Percentiles rank a stretch among this genome's conserved stretches.
These are phyloP conservation scores for Drosophila anomelani DNA, from an alignment of 2,888 invertebrate species.

Conservation along the genomic window DNA sequence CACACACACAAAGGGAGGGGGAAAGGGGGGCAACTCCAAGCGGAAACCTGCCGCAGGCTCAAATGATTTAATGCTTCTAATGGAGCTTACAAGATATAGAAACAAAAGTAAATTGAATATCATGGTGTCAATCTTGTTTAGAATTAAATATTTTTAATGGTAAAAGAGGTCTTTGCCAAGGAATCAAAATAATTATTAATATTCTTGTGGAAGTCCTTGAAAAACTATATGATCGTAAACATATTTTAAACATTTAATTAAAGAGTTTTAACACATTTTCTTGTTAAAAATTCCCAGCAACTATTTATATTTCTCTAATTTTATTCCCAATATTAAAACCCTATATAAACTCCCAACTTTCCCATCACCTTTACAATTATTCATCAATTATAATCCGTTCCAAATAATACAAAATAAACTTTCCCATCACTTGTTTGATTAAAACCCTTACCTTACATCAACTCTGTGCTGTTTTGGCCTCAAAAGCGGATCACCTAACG, in stretches of 20 bases:
- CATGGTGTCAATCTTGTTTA: background rate
- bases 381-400: constrained; percentile 51
- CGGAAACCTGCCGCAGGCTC: constrained; percentile 59
- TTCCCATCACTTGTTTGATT: constrained; percentile 74
- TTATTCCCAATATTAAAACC: background rate
- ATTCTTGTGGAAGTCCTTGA: background rate
- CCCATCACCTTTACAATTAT: constrained; percentile 44
- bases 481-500: constrained; percentile 54
- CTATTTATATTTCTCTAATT: background rate
- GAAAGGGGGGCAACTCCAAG: constrained; percentile 15
- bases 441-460: constrained; percentile 28
- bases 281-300: background rate
- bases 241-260: background rate
- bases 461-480: constrained; percentile 13
- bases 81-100: constrained; percentile 13
- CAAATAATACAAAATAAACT: constrained; percentile 30
- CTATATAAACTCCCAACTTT: background rate
- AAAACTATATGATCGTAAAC: background rate
- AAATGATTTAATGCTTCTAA: constrained; percentile 45
- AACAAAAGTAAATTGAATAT: constrained; percentile 13
- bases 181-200: background rate
- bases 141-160: background rate
- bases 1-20: constrained; percentile 22
- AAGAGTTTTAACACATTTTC: background rate
- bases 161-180: background rate